Evolutionary conservation across 2,113 vertebrate genomes (phyloP).

Genomic region (Tamias sibiricus): DNA sequence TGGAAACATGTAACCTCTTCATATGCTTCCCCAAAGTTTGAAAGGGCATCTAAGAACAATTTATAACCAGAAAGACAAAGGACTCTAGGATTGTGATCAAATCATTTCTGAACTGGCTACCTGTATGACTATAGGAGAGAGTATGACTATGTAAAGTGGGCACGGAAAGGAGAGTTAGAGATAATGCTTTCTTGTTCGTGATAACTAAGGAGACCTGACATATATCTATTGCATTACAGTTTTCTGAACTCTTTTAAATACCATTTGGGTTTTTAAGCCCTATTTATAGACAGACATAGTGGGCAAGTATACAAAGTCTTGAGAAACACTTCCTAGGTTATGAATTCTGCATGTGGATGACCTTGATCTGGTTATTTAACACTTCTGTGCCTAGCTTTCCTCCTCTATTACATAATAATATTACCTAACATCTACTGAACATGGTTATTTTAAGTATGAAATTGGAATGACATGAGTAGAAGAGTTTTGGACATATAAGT

Average conservation of each 20-base stretch:
- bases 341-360: background rate
- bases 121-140: background rate
- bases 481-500: background rate
- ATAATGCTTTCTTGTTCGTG: background rate
- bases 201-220: background rate
- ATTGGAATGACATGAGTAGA: background rate
- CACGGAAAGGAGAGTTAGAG: background rate
- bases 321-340: background rate
- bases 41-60: background rate
- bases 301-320: background rate
- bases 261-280: background rate
- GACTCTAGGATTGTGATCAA: background rate
- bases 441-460: background rate
- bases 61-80: background rate
- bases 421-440: background rate
- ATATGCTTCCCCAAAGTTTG: background rate
- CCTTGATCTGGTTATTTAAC: background rate
- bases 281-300: background rate
- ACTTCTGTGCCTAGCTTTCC: background rate
- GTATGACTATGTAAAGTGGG: background rate
- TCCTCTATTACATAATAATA: background rate
- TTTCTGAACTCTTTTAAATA: slow-evolving; percentile 12
- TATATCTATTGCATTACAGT: background rate
- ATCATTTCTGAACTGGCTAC: background rate
- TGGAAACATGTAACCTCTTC: background rate